Evolutionary conservation across 1,140 invertebrate species (phyloP), one percentile per base, ranked within the genome.

Genomic region (Aphelinus atriplicis): DNA sequence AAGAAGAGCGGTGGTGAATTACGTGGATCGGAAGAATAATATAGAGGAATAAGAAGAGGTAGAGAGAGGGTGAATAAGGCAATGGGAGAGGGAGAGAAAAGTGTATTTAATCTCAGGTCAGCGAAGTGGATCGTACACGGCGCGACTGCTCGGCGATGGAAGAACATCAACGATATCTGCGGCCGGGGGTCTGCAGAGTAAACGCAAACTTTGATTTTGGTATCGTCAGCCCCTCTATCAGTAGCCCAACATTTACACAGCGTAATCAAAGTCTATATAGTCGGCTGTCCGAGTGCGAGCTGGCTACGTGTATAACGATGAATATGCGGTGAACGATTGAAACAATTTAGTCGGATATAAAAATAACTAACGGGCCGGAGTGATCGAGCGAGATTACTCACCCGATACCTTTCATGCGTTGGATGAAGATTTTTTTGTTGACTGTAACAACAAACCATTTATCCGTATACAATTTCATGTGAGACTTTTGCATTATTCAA

Each of bases 171-270:
- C 47, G 47, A 61, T 61, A 61, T 60, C 48, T 26, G 26, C 48
- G 5, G 51, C 7, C 46, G 26, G 7, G 45, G 55, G 63, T 65
- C 63, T 58, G 58, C 71, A 73, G 47, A 73, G 71, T 51, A 73
- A 73, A 73, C 63, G 46, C 7, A 73, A 73, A 73, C 71, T 73
- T 73, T 73, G 71, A 73, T 73, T 73, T 73, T 66, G 63, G 53
- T 66, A 73, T 66, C 63, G 46, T 73, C 71, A 73, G 63, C 55
- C 63, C 7, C 46, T 65, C 63, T 46, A 9, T 55, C 42, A 47
- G 50, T 45, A 3, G 63, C 1, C 47, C 62, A 73, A 73, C 26
- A 55, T 73, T 73, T 73, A 55, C 71, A 0, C 4, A 73, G 63
- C 53, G 55, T 73, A 73, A 73, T 73, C 71, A 73, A 73, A 73